phyloP scores from a whole-genome alignment of 2,113 vertebrate species.

The Ceyx cyanopectus region DNA sequence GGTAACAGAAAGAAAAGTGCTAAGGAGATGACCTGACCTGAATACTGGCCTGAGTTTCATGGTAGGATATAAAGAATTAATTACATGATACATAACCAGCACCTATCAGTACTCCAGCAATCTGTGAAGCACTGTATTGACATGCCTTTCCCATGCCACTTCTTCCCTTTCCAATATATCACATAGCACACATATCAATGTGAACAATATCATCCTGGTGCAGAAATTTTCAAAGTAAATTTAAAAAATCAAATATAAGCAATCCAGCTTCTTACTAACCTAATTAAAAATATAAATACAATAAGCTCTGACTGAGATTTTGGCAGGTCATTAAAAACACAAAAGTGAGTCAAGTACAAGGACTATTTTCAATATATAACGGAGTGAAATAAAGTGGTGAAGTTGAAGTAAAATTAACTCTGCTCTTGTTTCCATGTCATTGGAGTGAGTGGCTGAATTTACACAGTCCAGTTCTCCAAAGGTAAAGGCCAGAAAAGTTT shows the following conservation, averaged over 20 bases:
- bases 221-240: slow-evolving; percentile 72
- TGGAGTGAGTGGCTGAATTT: too few species aligned
- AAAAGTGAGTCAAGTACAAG: slow-evolving; percentile 68
- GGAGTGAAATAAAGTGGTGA: slow-evolving; percentile 67
- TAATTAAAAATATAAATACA: slow-evolving; percentile 83
- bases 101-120: neutral
- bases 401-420: slow-evolving; percentile 73
- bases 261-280: slow-evolving; percentile 68
- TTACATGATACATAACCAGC: neutral
- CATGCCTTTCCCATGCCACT: neutral
- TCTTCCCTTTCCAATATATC: neutral
- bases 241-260: slow-evolving; percentile 72
- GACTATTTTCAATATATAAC: slow-evolving; percentile 60
- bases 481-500: too few species aligned
- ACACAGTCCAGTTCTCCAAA: too few species aligned
- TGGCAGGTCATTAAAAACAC: slow-evolving; percentile 77
- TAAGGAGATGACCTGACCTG: neutral
- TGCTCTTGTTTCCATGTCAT: too few species aligned
- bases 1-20: neutral
- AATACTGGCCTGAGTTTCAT: neutral
- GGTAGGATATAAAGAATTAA: neutral
- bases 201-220: neutral
- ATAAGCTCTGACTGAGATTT: slow-evolving; percentile 75
- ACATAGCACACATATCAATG: neutral
- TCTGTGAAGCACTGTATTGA: neutral